Percentiles rank a stretch among this genome's conserved stretches.
Evolutionary conservation across 2,888 invertebrate genomes (phyloP).

Genomic region (Cenopis cana): DNA sequence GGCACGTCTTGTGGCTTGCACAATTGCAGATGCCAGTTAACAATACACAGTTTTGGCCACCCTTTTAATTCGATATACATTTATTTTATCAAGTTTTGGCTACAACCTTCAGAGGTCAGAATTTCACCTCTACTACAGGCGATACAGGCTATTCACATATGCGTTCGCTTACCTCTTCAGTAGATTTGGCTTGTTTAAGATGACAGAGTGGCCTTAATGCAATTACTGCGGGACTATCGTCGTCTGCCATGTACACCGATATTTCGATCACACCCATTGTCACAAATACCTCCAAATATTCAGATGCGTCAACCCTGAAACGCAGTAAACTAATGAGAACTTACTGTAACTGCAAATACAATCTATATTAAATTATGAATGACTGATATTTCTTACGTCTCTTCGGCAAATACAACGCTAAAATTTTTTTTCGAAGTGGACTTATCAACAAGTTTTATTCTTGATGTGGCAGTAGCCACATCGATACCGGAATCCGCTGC

Average conservation of each 20-base stretch:
- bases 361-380: neutral
- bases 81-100: too few species aligned
- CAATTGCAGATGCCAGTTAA: too few species aligned
- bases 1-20: too few species aligned
- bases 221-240: conserved; percentile 51
- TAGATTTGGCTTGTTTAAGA: neutral
- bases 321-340: neutral
- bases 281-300: conserved; percentile 70
- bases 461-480: conserved; percentile 55
- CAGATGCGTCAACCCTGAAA: conserved; percentile 55
- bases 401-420: conserved; percentile 55
- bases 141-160: neutral
- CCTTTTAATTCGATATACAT: too few species aligned
- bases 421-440: conserved; percentile 56
- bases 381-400: conserved; percentile 54
- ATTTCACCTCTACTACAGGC: too few species aligned
- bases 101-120: too few species aligned
- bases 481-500: conserved; percentile 66
- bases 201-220: conserved; percentile 54
- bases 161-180: conserved; percentile 12
- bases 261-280: conserved; percentile 75
- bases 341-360: neutral
- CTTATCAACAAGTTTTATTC: conserved; percentile 45
- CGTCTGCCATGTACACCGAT: conserved; percentile 63
- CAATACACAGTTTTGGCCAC: too few species aligned